These are phyloP conservation scores for Seladonia tumulorum DNA, from an alignment of 2,888 invertebrate species.

Conservation along the genomic window DNA sequence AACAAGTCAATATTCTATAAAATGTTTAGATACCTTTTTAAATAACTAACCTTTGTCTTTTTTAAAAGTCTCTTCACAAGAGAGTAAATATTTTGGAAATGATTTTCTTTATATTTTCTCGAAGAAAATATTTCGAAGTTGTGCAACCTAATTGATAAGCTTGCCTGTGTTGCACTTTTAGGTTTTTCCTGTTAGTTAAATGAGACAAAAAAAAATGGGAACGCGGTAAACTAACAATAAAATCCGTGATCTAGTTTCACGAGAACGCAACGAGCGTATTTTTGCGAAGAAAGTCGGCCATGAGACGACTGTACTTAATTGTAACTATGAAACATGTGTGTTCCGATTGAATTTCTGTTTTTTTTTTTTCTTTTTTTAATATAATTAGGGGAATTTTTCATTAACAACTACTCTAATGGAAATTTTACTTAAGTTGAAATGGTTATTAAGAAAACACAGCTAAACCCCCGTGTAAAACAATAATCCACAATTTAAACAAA, in stretches of 20 bases:
- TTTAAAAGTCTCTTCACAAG: not conserved
- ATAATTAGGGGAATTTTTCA: not conserved
- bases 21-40: no score
- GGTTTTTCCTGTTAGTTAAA: not conserved
- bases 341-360: not conserved
- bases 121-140: not conserved
- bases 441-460: not conserved
- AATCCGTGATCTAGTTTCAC: slow-evolving; percentile 40
- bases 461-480: not conserved
- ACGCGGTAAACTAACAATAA: slow-evolving; percentile 8
- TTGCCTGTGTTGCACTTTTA: not conserved
- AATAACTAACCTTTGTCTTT: not conserved
- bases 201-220: slow-evolving; percentile 6
- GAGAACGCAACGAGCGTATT: slow-evolving; percentile 7
- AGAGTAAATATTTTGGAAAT: not conserved
- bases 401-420: not conserved
- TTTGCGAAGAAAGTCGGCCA: not conserved
- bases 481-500: not conserved
- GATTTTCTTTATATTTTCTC: not conserved
- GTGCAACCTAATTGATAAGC: not conserved
- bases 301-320: not conserved
- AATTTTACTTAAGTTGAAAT: not conserved
- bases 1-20: no score
- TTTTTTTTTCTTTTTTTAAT: not conserved
- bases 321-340: not conserved